These are phyloP conservation scores for Oostethus manadensis DNA, from an alignment of 2,113 vertebrate genomes.

Conservation along the genomic window DNA sequence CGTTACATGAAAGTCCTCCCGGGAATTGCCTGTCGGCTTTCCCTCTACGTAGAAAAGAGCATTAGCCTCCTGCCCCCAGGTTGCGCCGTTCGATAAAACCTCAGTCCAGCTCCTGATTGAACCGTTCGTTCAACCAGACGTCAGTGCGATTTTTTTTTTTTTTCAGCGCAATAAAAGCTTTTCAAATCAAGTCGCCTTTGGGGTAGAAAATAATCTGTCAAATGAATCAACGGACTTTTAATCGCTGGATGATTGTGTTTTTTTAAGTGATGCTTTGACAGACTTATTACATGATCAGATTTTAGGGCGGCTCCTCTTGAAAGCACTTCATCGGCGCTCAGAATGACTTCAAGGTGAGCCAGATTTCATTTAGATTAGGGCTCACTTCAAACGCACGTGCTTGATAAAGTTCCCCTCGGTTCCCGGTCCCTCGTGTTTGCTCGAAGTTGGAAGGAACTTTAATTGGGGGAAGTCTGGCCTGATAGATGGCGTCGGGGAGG, in stretches of 20 bases:
- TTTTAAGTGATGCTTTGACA: slow-evolving; percentile 17
- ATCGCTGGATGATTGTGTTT: slow-evolving; percentile 39
- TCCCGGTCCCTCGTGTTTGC: slow-evolving; percentile 12
- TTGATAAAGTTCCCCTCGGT: slow-evolving; percentile 8
- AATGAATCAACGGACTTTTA: slow-evolving; percentile 42
- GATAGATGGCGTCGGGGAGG: not conserved
- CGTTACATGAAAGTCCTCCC: no score
- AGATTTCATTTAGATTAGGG: slow-evolving; percentile 70
- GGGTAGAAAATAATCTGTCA: slow-evolving; percentile 29
- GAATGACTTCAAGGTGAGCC: slow-evolving; percentile 44
- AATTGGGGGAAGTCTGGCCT: slow-evolving; percentile 4
- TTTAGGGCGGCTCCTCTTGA: slow-evolving; percentile 20
- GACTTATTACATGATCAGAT: slow-evolving; percentile 48
- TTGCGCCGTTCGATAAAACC: slow-evolving; percentile 29
- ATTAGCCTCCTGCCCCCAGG: slow-evolving; percentile 9
- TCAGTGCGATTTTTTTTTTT: slow-evolving; percentile 9
- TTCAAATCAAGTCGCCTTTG: slow-evolving; percentile 9
- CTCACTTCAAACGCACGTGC: slow-evolving; percentile 27
- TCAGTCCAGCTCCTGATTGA: slow-evolving; percentile 19
- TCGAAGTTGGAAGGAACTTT: slow-evolving; percentile 14
- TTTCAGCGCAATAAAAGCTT: slow-evolving; percentile 3
- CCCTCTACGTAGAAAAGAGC: not conserved
- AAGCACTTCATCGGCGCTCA: slow-evolving; percentile 36
- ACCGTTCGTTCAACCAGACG: slow-evolving; percentile 6
- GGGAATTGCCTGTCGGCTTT: no score